Base-by-base conservation (phyloP, 1,140 invertebrate species). In the Rhizoglyphus robini region DNA sequence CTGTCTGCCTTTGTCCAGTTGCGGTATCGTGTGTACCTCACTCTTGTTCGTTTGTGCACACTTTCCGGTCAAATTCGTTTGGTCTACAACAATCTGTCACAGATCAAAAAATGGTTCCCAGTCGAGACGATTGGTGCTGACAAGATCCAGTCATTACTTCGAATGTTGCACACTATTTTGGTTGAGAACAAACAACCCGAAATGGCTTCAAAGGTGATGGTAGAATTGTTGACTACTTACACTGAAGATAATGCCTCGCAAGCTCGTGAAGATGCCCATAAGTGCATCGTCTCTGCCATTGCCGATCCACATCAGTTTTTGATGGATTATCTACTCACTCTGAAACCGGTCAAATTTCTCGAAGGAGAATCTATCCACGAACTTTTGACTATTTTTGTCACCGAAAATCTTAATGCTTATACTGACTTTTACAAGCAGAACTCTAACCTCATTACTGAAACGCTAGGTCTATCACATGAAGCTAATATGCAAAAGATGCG, bases 401-500 rank as follows among this genome's bases (percentile, higher is more conserved):
- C 88, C 38, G 93, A 95, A 71, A 95, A 94, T 75, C 76, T 97
- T 29, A 82, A 86, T 5, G 84, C 87, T 23, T 98, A 97, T 74
- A 79, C 90, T 51, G 81, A 86, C 69, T 98, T 97, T 74, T 95
- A 96, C 75, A 83, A 90, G 70, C 84, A 87, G 71, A 88, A 96
- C 72, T 92, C 90, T 72, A 90, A 96, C 74, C 95, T 96, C 79
- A 86, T 97, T 1, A 51, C 48, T 3, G 83, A 86, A 65, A 85
- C 85, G 36, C 82, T 93, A 77, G 86, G 87, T 63, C 76, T 96
- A 27, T 88, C 90, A 72, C 93, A 97, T 76, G 90, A 95, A 71
- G 85, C 92, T 72, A 96, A 96, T 73, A 83, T 96, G 78, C 88
- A 91, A 70, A 98, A 97, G 76, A 96, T 98, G 93, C 82, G 92